Evolutionary conservation across 2,113 vertebrate genomes (phyloP).

Genomic region (Typhlomys cinereus): DNA sequence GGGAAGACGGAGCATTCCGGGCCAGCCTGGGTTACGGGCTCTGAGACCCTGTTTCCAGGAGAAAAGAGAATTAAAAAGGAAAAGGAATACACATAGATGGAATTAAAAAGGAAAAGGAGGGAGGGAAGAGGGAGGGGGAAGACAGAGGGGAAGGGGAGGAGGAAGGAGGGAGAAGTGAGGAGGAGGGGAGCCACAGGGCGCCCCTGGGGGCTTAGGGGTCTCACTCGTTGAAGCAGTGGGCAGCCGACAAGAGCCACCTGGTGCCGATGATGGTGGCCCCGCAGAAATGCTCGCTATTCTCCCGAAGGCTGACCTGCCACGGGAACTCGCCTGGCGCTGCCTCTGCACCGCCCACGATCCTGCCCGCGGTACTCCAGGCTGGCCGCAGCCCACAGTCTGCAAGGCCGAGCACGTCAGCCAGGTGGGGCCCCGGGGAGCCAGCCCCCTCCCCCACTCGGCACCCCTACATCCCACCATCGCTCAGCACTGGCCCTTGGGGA

Average conservation of each 20-base stretch:
- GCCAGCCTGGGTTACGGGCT: background rate
- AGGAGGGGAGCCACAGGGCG: background rate
- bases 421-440: background rate
- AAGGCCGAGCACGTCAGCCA: background rate
- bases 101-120: no score
- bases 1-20: background rate
- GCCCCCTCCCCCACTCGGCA: no score
- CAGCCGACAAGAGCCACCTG: constrained; percentile 94
- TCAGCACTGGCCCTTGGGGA: background rate
- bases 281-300: constrained; percentile 90
- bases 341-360: constrained; percentile 93
- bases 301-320: constrained; percentile 95
- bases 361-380: constrained; percentile 84
- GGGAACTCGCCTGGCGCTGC: constrained; percentile 92
- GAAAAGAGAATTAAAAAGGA: background rate
- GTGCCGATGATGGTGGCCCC: constrained; percentile 90
- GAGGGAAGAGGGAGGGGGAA: no score
- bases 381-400: constrained; percentile 92
- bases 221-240: constrained; percentile 96
- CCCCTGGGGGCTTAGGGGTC: background rate
- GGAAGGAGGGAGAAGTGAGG: accelerated
- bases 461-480: background rate
- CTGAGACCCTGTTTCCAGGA: background rate
- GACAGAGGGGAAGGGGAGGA: no score
- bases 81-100: background rate